Evolutionary conservation across 2,888 invertebrate genomes (phyloP).

Genomic region (Epinotia nisella): DNA sequence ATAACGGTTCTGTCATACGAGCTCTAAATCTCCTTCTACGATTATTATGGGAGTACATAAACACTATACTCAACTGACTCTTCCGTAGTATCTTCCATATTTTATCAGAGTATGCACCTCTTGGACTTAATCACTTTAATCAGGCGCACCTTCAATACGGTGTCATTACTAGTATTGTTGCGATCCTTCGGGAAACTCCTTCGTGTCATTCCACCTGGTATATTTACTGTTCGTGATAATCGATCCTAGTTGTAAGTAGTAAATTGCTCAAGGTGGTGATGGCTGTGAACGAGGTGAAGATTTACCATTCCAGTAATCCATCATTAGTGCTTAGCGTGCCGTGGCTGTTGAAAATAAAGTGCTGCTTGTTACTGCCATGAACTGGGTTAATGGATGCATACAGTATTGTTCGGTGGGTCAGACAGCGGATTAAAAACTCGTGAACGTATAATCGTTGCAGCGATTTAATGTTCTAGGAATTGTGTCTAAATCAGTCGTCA

Average conservation of each 20-base stretch:
- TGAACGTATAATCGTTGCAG: conserved; percentile 21
- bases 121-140: neutral
- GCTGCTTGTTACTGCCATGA: conserved; percentile 54
- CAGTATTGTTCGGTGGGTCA: conserved; percentile 53
- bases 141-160: neutral
- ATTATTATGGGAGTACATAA: conserved; percentile 47
- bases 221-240: neutral
- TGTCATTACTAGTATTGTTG: no score
- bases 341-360: conserved; percentile 35
- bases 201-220: neutral
- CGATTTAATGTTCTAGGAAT: conserved; percentile 20
- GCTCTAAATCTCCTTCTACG: conserved; percentile 63
- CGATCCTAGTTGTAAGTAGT: neutral
- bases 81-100: neutral
- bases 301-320: conserved; percentile 43
- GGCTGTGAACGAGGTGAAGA: conserved; percentile 32
- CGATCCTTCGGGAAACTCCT: neutral
- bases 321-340: conserved; percentile 51
- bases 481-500: neutral
- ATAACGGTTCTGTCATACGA: conserved; percentile 61
- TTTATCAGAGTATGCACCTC: neutral
- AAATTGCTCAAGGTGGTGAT: conserved; percentile 33
- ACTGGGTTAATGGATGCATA: conserved; percentile 69
- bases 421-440: conserved; percentile 27
- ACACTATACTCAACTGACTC: conserved; percentile 20